Evolutionary conservation across 2,797 vertebrate genomes (phyloP).

Genomic region (Periophthalmus magnuspinnatus): DNA sequence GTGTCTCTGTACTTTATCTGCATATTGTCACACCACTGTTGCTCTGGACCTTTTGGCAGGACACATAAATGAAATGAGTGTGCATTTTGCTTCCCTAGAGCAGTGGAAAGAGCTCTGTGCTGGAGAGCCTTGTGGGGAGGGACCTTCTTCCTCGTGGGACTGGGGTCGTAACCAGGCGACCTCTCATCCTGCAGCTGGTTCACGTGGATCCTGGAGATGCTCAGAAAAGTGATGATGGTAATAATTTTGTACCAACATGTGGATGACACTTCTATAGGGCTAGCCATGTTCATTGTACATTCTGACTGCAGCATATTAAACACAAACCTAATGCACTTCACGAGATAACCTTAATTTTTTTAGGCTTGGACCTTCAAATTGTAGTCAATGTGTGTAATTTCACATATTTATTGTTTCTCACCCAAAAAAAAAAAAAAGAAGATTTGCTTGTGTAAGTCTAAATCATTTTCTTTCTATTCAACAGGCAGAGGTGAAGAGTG

Average conservation of each 20-base stretch:
- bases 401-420: neutral
- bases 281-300: neutral
- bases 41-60: neutral
- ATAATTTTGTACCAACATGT: slow-evolving; percentile 54
- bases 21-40: neutral
- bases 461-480: slow-evolving; percentile 29
- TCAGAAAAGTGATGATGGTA: slow-evolving; percentile 90
- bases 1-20: neutral
- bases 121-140: slow-evolving; percentile 95
- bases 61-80: neutral
- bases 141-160: slow-evolving; percentile 96
- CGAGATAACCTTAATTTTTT: too few species aligned
- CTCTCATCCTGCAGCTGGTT: slow-evolving; percentile 96
- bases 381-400: too few species aligned
- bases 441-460: too few species aligned
- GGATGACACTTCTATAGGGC: too few species aligned
- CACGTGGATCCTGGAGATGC: slow-evolving; percentile 88
- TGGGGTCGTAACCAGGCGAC: slow-evolving; percentile 92
- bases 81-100: slow-evolving; percentile 81
- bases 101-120: slow-evolving; percentile 97
- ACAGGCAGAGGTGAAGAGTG: slow-evolving; percentile 93
- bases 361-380: too few species aligned
- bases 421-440: neutral
- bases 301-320: neutral
- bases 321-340: too few species aligned